phyloP scores from a whole-genome alignment of 2,888 invertebrate species.

The Nomada fabriciana region DNA sequence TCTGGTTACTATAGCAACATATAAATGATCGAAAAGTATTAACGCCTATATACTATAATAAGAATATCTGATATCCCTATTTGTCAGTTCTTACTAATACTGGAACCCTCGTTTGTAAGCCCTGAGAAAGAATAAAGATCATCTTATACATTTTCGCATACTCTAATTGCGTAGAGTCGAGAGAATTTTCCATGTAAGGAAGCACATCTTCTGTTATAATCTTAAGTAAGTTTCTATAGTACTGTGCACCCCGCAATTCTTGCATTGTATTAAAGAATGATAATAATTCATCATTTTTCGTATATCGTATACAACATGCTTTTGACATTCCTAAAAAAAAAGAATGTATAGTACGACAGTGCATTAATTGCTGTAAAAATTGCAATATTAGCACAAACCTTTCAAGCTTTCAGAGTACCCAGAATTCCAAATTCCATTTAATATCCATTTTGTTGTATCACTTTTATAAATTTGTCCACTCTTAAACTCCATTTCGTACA shows the following conservation, averaged over 20 bases:
- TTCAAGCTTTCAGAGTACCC: conserved; percentile 65
- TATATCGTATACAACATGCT: conserved; percentile 72
- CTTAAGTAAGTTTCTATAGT: conserved; percentile 71
- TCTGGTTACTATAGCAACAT: conserved; percentile 46
- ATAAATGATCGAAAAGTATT: not conserved
- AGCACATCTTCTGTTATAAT: conserved; percentile 70
- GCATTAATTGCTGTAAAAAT: not conserved
- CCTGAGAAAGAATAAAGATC: conserved; percentile 75
- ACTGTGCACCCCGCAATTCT: conserved; percentile 74
- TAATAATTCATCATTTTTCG: conserved; percentile 73
- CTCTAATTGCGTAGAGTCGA: conserved; percentile 67
- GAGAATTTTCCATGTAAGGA: conserved; percentile 64
- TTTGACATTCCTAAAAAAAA: conserved; percentile 70
- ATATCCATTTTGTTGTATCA: conserved; percentile 66
- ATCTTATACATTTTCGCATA: conserved; percentile 77
- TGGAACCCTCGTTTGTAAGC: conserved; percentile 77
- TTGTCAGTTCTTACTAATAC: conserved; percentile 75
- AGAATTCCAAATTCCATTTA: conserved; percentile 79
- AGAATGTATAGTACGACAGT: not conserved
- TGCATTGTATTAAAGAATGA: conserved; percentile 72
- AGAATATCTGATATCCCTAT: conserved; percentile 37
- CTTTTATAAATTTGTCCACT: conserved; percentile 1
- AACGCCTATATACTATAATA: conserved; percentile 2
- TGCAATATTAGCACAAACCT: conserved; percentile 64
- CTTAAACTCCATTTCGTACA: conserved; percentile 19